These are phyloP conservation scores for Copidosoma floridanum DNA, from an alignment of 1,140 invertebrate genomes.

Conservation along the genomic window DNA sequence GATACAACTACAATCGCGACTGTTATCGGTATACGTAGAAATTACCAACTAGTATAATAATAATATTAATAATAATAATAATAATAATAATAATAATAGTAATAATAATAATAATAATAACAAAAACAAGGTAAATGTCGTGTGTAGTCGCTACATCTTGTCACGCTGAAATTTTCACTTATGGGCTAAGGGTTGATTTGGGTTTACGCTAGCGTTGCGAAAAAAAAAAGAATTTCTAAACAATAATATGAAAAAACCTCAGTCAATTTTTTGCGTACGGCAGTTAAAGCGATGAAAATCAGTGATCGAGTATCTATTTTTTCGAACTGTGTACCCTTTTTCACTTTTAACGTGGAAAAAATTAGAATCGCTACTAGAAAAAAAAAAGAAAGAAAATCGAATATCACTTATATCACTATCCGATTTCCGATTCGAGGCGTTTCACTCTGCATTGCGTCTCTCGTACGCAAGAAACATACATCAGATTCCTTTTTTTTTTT, in stretches of 20 bases:
- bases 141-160: not conserved
- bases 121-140: slow-evolving; percentile 2
- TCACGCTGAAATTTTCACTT: not conserved
- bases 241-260: slow-evolving; percentile 26
- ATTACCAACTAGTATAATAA: too few species aligned
- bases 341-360: slow-evolving; percentile 29
- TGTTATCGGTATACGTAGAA: too few species aligned
- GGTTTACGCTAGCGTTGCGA: too few species aligned
- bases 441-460: not conserved
- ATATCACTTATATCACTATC: slow-evolving; percentile 27
- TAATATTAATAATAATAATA: too few species aligned
- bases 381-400: slow-evolving; percentile 23
- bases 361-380: slow-evolving; percentile 6
- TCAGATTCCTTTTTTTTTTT: slow-evolving; percentile 1
- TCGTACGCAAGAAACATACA: slow-evolving; percentile 6
- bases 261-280: slow-evolving; percentile 33
- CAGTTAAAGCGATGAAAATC: too few species aligned
- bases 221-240: too few species aligned
- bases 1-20: slow-evolving; percentile 15
- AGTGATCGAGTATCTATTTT: slow-evolving; percentile 27
- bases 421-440: slow-evolving; percentile 17
- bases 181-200: slow-evolving; percentile 16
- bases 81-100: too few species aligned
- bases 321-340: slow-evolving; percentile 36
- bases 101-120: too few species aligned